Evolutionary conservation across 2,113 vertebrate genomes (phyloP), one percentile per base, ranked within the genome.

Genomic region (Rhipidura dahli): DNA sequence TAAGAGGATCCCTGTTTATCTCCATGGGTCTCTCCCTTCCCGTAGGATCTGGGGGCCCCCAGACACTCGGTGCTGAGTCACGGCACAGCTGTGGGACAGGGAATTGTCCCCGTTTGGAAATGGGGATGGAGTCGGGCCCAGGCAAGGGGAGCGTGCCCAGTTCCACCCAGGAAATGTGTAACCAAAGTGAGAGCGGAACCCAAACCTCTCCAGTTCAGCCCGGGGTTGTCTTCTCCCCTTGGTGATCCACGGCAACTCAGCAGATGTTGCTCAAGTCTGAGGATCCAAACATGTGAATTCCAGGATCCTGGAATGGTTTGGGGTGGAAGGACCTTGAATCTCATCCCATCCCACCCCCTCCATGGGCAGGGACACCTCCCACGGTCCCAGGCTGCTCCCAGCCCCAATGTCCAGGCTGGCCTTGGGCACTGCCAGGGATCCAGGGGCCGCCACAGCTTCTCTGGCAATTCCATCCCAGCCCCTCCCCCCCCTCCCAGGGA

Each of bases 121-220:
- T 0, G 23, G 85, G 91, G 79, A 51, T 54, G 59, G 15, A 33
- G 9, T 2, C 0, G 2, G 89, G 4, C 78, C 1, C 2, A 3
- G 63, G 11, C 28, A 54, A 5, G 63, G 26, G 30, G 68, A 71
- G 56, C 47, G 69, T 4, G 79, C 63, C 42, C 50, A 3, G 86
- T 86, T 96, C 78, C 92, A 33, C 90, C 81, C 90, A 90, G 94
- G 92, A 96, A 95, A 90, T 37, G 47, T 92, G 94, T 37, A 88
- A 93, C 78, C 16, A 2, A 33, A 85, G 50, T 5, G 39, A 87
- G 75, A 88, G 60, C 45, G 18, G 39, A 72, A 31, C 59, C 37
- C 66, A 27, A 35, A 50, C 9, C 65, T 11, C 81, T 76, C 4
- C 51, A 17, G 49, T 45, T 86, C 2, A 68, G 80, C 26, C 1